Evolutionary conservation across 2,888 invertebrate genomes (phyloP), one percentile per base, ranked within the genome.

Genomic region (Microctonus hyperodae): DNA sequence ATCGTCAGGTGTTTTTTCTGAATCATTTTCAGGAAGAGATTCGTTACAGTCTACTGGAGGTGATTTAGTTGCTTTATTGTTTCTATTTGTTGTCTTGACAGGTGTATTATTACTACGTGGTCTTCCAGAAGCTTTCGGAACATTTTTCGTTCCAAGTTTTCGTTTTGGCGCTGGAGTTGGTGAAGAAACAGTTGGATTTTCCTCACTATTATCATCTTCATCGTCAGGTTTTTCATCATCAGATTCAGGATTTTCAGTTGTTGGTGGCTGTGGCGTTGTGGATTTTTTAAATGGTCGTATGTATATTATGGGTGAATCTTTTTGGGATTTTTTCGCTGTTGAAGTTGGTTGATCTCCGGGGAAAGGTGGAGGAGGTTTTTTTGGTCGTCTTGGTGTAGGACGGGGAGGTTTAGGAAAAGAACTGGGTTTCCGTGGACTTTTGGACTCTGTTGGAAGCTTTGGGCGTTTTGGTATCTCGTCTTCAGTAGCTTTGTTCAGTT

Each of bases 171-270:
- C 35, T 16, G 13, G 61, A 16, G 69, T 20, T 35, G 68, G 33
- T 20, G 10, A 13, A 10, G 61, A 44, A n/a, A n/a, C n/a, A 13
- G 53, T 35, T 5, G 53, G 40, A n/a, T 60, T 56, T 44, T 65
- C 64, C 9, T 67, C 55, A 23, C 35, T 22, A 31, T 65, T 37
- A n/a, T 28, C 31, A 16, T 58, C 53, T n/a, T 65, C 57, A 11
- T 63, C 60, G 16, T 23, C 25, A 1, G 67, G 65, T 0, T 67
- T 48, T 11, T 64, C 58, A 31, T 56, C 66, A 5, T 66, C 33
- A 44, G 61, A 59, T 10, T 66, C 57, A 13, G 65, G 51, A 35
- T 61, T 35, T 53, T 61, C 44, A 1, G 65, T 65, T 0, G 64
- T 9, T 11, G 51, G 48, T 9, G 55, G 55, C 2, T n/a, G 6